A percentile compares a stretch with the other conserved stretches of the same genome.
Evolutionary conservation across 1,140 invertebrate species (phyloP).

Genomic region (Gryllus bimaculatus): DNA sequence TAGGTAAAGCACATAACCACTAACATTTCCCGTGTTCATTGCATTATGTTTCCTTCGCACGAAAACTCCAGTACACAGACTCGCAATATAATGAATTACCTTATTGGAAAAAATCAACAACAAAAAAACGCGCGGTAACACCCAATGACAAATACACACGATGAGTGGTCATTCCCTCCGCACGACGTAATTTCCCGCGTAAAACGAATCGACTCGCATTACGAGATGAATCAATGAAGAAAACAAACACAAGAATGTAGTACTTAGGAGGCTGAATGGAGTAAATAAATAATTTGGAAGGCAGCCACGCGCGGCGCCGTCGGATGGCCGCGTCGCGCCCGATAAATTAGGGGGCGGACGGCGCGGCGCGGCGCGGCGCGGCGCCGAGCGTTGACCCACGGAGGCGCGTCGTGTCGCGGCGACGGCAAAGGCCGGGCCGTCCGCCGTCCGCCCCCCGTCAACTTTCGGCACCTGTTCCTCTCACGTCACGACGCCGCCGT

Average conservation of each 20-base stretch:
- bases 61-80: too few relatives aligned
- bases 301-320: neutral
- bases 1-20: too few relatives aligned
- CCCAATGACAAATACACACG: neutral
- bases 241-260: neutral
- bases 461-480: constrained; percentile 19
- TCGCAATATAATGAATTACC: too few relatives aligned
- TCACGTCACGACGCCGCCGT: constrained; percentile 12
- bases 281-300: constrained; percentile 2
- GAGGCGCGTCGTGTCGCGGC: too few relatives aligned
- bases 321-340: neutral
- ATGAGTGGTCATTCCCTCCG: neutral
- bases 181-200: neutral
- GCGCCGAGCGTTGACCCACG: neutral
- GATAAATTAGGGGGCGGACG: neutral
- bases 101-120: too few relatives aligned
- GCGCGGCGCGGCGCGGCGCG: too few relatives aligned
- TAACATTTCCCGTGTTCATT: too few relatives aligned
- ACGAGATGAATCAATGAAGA: neutral
- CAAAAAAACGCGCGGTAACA: neutral
- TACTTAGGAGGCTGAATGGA: neutral
- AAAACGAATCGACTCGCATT: neutral
- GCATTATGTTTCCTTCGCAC: too few relatives aligned
- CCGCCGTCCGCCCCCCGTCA: constrained; percentile 4
- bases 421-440: neutral